Percentiles rank a stretch among this genome's conserved stretches.
Conservation (phyloP, 2,888 invertebrate species). For the Pheosia gnoma region DNA sequence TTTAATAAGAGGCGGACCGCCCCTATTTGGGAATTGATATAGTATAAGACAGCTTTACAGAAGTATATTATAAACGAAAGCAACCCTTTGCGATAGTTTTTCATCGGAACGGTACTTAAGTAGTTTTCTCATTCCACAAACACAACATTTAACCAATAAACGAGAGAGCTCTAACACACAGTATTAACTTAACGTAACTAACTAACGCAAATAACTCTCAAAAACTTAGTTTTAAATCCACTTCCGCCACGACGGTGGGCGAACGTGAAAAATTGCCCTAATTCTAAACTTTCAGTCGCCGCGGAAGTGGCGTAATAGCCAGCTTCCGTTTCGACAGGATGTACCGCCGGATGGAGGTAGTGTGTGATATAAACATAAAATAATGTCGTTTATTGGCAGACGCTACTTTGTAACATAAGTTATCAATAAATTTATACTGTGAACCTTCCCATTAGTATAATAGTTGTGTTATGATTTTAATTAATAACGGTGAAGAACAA, state of each 20-base stretch:
- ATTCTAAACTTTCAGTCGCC: slow-evolving; percentile 49
- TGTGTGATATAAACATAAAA: slow-evolving; percentile 21
- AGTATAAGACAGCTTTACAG: no score
- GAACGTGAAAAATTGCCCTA: slow-evolving; percentile 56
- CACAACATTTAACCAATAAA: neutral
- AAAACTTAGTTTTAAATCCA: slow-evolving; percentile 34
- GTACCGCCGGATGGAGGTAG: slow-evolving; percentile 45
- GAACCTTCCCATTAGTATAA: no score
- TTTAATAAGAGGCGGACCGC: no score
- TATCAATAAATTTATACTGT: no score
- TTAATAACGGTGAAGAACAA: no score
- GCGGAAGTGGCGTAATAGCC: slow-evolving; percentile 64
- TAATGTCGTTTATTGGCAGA: slow-evolving; percentile 18
- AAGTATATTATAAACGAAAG: no score
- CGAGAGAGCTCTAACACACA: neutral
- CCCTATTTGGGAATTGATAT: no score
- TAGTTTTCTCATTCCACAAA: no score
- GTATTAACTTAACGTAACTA: slow-evolving; percentile 27
- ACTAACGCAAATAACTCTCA: slow-evolving; percentile 39
- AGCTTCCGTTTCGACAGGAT: slow-evolving; percentile 60
- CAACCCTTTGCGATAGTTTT: no score
- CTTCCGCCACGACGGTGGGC: slow-evolving; percentile 22
- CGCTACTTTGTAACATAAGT: neutral
- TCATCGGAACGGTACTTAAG: no score
- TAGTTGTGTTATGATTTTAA: no score